Evolutionary conservation across 2,888 invertebrate species (phyloP).

Genomic region (Harpalus rufipes): DNA sequence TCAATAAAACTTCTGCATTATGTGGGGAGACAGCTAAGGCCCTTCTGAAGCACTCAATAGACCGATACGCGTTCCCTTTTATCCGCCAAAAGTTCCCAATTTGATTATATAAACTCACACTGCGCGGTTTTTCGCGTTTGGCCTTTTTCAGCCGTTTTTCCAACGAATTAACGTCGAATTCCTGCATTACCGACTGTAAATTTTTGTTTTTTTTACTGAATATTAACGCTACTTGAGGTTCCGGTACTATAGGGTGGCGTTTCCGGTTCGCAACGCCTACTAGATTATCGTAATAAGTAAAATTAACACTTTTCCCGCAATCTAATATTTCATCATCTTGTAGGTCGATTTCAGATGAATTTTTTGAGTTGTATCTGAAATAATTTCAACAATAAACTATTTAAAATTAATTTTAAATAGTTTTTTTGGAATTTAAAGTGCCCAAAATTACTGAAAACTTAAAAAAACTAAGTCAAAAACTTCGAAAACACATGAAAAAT

Average conservation of each 20-base stretch:
- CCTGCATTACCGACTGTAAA: conserved; percentile 75
- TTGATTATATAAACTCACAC: conserved; percentile 91
- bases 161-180: conserved; percentile 86
- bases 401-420: too few species aligned
- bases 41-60: conserved; percentile 93
- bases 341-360: conserved; percentile 5
- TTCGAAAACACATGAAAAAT: too few species aligned
- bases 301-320: conserved; percentile 92
- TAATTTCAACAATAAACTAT: not conserved
- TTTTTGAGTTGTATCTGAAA: conserved; percentile 55
- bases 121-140: conserved; percentile 90
- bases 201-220: conserved; percentile 83
- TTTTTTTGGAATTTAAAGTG: too few species aligned
- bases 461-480: too few species aligned
- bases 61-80: conserved; percentile 91
- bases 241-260: conserved; percentile 90
- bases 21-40: conserved; percentile 92
- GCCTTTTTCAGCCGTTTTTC: conserved; percentile 88
- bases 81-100: conserved; percentile 96
- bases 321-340: conserved; percentile 84
- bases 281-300: conserved; percentile 93
- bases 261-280: conserved; percentile 91
- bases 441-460: too few species aligned
- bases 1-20: conserved; percentile 91
- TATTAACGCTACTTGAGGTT: conserved; percentile 89